Percentiles rank a stretch among this genome's conserved stretches.
Conservation (phyloP, 1,140 invertebrate genomes). For the Berghia stephanieae region DNA sequence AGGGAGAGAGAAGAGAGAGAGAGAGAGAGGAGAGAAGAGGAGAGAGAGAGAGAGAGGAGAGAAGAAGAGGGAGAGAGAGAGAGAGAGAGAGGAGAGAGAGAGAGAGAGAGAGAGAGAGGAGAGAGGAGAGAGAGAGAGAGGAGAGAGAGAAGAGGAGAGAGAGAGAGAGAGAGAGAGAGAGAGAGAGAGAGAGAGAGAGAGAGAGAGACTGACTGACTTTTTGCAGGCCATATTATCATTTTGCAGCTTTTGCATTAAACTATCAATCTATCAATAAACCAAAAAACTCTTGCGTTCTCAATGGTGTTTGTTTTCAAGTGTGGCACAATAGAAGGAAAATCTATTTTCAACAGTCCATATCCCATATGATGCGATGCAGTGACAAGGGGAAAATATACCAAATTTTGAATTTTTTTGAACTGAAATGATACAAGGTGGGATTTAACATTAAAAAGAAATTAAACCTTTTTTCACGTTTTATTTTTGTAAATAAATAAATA, state of each 20-base stretch:
- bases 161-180: no score
- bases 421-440: no score
- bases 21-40: background rate
- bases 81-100: background rate
- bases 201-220: background rate
- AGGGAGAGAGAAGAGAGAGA: background rate
- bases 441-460: no score
- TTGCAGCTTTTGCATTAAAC: background rate
- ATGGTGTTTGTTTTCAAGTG: background rate
- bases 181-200: no score
- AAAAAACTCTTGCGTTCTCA: background rate
- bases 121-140: background rate
- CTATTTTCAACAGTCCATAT: background rate
- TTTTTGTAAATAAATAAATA: no score
- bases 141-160: conserved; percentile 11
- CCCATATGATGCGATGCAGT: background rate
- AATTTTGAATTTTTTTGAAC: no score
- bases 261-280: background rate
- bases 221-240: background rate
- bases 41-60: background rate
- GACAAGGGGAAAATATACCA: no score
- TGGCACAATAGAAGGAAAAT: background rate
- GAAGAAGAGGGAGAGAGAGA: background rate
- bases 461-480: no score
- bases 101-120: background rate